Evolutionary conservation across 2,797 vertebrate genomes (phyloP).

Genomic region (Rhinogobio ventralis): DNA sequence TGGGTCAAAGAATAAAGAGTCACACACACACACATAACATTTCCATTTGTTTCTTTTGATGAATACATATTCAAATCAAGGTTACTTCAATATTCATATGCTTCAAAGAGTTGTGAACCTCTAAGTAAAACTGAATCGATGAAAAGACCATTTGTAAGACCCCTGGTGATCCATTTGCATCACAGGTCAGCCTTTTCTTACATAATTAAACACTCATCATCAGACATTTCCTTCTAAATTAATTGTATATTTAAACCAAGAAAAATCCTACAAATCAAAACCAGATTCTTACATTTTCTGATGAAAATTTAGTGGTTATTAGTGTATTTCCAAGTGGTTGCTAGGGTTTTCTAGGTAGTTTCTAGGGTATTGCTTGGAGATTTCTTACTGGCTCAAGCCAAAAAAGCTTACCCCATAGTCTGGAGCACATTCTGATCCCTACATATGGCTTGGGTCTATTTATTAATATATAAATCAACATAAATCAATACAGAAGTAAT

Average conservation of each 20-base stretch:
- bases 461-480: not conserved
- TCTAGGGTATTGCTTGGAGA: not conserved
- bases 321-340: not conserved
- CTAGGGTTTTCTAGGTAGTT: not conserved
- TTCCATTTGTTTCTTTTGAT: conserved; percentile 26
- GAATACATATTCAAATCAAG: conserved; percentile 18
- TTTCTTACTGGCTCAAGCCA: not conserved
- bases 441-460: not conserved
- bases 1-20: conserved; percentile 11
- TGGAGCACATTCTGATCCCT: not conserved
- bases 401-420: not conserved
- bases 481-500: not conserved
- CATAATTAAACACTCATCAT: not conserved
- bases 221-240: not conserved
- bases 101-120: not conserved
- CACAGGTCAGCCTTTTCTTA: not conserved
- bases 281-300: not conserved
- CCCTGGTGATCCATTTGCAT: not conserved
- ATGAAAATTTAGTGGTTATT: too few species aligned
- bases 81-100: conserved; percentile 49
- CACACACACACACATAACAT: conserved; percentile 24
- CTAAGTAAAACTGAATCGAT: not conserved
- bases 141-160: not conserved
- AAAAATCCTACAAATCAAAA: not conserved
- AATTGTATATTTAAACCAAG: not conserved